Percentiles rank a stretch among this genome's conserved stretches.
Conservation (phyloP, 2,113 vertebrate species). For the Daboia siamensis region DNA sequence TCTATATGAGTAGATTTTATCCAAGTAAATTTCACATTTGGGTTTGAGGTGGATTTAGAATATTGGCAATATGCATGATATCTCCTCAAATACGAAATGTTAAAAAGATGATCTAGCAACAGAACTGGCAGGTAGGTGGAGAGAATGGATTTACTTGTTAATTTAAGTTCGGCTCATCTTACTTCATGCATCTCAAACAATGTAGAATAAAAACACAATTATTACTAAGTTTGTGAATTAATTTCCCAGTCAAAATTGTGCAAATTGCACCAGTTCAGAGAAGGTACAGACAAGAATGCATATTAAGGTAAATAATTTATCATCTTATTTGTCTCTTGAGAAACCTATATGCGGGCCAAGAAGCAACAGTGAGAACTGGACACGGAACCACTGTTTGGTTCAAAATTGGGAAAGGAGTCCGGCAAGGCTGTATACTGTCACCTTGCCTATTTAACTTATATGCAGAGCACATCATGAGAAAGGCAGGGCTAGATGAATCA, state of each 20-base stretch:
- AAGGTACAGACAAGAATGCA: neutral
- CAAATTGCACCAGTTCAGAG: neutral
- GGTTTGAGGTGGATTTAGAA: neutral
- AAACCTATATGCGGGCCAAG: too few relatives aligned
- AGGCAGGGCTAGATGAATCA: too few relatives aligned
- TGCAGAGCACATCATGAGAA: too few relatives aligned
- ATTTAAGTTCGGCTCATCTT: neutral
- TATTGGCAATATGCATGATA: neutral
- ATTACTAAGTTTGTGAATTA: neutral
- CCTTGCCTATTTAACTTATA: too few relatives aligned
- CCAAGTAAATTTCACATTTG: neutral
- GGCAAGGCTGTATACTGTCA: too few relatives aligned
- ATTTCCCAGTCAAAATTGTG: neutral
- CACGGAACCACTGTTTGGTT: too few relatives aligned
- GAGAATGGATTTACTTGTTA: neutral
- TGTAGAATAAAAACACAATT: neutral
- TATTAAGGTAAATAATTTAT: neutral
- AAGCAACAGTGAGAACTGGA: too few relatives aligned
- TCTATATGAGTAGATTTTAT: neutral
- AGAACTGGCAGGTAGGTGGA: neutral
- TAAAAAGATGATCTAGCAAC: neutral
- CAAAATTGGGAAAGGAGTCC: too few relatives aligned
- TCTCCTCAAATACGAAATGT: neutral
- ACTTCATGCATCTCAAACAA: neutral
- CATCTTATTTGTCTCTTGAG: too few relatives aligned